A percentile compares a stretch with the other conserved stretches of the same genome.
phyloP scores from a whole-genome alignment of 1,140 invertebrate genomes.

The Doryteuthis pealeii region DNA sequence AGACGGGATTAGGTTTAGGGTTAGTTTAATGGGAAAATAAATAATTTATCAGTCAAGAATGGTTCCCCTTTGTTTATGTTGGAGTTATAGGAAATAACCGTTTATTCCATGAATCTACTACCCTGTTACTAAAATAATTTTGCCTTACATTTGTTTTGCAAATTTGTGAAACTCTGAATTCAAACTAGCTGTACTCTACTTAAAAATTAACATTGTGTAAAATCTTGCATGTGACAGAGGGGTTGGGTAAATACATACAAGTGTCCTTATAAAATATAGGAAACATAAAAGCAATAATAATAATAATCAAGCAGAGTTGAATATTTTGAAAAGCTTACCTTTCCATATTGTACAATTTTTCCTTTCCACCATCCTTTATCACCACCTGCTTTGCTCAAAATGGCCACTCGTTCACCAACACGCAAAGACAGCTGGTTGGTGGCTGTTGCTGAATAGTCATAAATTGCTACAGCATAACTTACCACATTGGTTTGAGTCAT shows the following conservation, averaged over 20 bases:
- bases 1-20: not conserved
- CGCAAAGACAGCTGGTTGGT: slow-evolving; percentile 75
- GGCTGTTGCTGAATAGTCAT: slow-evolving; percentile 65
- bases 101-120: no score
- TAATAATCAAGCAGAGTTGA: not conserved
- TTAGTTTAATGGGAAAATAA: not conserved
- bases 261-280: not conserved
- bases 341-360: slow-evolving; percentile 70
- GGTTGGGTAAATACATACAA: no score
- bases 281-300: not conserved
- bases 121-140: no score
- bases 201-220: no score
- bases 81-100: no score
- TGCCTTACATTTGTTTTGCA: not conserved
- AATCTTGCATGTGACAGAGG: no score
- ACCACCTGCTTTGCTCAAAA: slow-evolving; percentile 76
- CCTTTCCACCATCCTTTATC: slow-evolving; percentile 83
- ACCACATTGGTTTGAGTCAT: slow-evolving; percentile 48
- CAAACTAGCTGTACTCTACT: no score
- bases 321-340: slow-evolving; percentile 53
- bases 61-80: no score
- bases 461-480: slow-evolving; percentile 56
- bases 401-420: slow-evolving; percentile 76
- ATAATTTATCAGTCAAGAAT: no score
- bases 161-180: not conserved